These are phyloP conservation scores for Troides oblongomaculatus DNA, from an alignment of 2,888 invertebrate species.

Conservation along the genomic window DNA sequence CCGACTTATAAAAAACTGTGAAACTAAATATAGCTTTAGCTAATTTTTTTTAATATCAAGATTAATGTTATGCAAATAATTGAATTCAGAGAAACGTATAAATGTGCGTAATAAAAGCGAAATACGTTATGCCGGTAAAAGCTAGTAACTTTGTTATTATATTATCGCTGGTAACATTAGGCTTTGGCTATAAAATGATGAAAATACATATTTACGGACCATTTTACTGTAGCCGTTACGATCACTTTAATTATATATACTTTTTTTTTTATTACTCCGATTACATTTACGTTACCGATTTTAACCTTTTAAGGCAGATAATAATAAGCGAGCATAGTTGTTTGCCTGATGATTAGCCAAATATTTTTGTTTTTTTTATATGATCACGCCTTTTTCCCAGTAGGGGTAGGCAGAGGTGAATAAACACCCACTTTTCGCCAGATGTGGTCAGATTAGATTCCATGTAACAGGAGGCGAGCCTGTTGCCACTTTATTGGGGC, in stretches of 20 bases:
- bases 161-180: conserved; percentile 42
- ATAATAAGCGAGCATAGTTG: too few relatives aligned
- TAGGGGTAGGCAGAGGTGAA: too few relatives aligned
- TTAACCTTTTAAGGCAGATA: too few relatives aligned
- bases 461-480: too few relatives aligned
- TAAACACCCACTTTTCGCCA: too few relatives aligned
- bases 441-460: too few relatives aligned
- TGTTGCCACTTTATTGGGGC: too few relatives aligned
- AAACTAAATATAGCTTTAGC: background rate
- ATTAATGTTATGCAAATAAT: conserved; percentile 7
- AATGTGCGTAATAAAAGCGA: conserved; percentile 51
- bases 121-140: conserved; percentile 47
- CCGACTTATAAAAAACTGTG: background rate
- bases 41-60: background rate
- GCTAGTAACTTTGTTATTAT: conserved; percentile 51
- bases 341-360: too few relatives aligned
- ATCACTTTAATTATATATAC: conserved; percentile 53
- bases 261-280: conserved; percentile 42
- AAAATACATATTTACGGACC: conserved; percentile 58
- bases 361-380: too few relatives aligned
- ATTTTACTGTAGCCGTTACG: conserved; percentile 54
- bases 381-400: too few relatives aligned
- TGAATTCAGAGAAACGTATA: conserved; percentile 37
- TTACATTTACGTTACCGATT: background rate
- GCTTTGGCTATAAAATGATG: conserved; percentile 53